Evolutionary conservation across 2,797 vertebrate genomes (phyloP), one percentile per base, ranked within the genome.

Genomic region (Cyprinella venusta): DNA sequence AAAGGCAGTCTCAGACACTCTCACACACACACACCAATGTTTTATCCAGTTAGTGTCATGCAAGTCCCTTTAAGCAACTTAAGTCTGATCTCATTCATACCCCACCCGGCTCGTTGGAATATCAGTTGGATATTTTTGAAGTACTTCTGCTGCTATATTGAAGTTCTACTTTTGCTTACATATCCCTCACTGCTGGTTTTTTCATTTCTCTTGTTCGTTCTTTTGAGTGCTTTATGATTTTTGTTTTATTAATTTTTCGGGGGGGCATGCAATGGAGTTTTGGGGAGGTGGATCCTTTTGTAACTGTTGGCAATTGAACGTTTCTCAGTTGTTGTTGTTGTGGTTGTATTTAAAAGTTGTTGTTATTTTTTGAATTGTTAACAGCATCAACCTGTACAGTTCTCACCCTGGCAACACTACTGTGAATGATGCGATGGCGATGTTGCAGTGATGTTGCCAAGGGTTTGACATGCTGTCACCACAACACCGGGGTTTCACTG

Each of bases 11-110:
- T 89, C 78, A 84, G 76, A 86, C 75, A 76, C 91, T 93, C 63
- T 76, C 83, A 59, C 63, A 69, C 56, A 80, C 48, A 74, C 33
- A 40, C 48, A 74, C 48, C 68, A 64, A 63, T 70, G 80, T 83
- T 79, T 33, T 92, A 88, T 92, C 90, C 86, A 91, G 90, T 92
- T 92, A 86, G 86, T 93, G 93, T 92, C 94, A 94, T 94, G 95
- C 94, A 95, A 95, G 88, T 94, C 94, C 94, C 95, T 95, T 95
- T 95, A 95, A 90, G 71, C 86, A 88, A 85, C 85, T 86, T 88
- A 90, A 90, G 91, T 93, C 85, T 90, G 86, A 80, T 90, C 92
- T 92, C 89, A 90, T 91, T 91, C 90, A 86, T 86, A 86, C 86
- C 92, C 92, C 90, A 87, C 87, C 91, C 88, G 85, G 86, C 82